Base-by-base conservation (phyloP, 2,888 invertebrate species). In the Platypus cylindrus region DNA sequence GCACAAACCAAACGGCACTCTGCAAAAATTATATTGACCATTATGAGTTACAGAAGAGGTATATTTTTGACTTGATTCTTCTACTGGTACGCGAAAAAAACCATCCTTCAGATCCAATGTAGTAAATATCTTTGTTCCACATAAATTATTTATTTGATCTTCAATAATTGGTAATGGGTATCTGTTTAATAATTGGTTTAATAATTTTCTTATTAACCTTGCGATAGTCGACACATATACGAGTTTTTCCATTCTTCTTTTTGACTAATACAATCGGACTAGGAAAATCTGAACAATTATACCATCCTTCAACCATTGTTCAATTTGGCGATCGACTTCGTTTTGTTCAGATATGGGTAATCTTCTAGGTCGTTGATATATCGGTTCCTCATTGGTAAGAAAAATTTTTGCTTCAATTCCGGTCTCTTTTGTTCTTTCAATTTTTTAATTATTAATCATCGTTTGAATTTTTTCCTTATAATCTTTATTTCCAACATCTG, bases 1-100 rank as follows among this genome's bases (percentile, higher is more conserved):
- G 3, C 44, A 31, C 2, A 58, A 35, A 2, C 56, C 56, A 38
- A 58, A 60, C 2, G 51, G 48, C 51, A 55, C 50, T 1, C 44
- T 34, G 2, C 45, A 32, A 34, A 50, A 54, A 42, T 56, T 48
- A 26, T 43, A 57, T 5, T 51, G 34, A 3, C 53, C 53, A 26
- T 53, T 51, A 1, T 47, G 48, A 2, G 52, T 56, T 2, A 48
- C 45, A 26, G 54, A 51, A 3, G 50, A 52, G 1, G 54, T 58
- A n/a, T n/a, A n/a, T 24, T 50, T 52, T 4, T 38, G 37, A 5
- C 45, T 44, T 15, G 48, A 50, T 3, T 44, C 40, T 22, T 18
- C 31, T 14, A 58, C 40, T 1, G 48, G 47, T 9, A 58, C 47
- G 26, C 56, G 58, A 37, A 49, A 46, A 44, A 53, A 51, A 1